Base-by-base conservation (phyloP, 2,113 vertebrate genomes). In the Bucco capensis region DNA sequence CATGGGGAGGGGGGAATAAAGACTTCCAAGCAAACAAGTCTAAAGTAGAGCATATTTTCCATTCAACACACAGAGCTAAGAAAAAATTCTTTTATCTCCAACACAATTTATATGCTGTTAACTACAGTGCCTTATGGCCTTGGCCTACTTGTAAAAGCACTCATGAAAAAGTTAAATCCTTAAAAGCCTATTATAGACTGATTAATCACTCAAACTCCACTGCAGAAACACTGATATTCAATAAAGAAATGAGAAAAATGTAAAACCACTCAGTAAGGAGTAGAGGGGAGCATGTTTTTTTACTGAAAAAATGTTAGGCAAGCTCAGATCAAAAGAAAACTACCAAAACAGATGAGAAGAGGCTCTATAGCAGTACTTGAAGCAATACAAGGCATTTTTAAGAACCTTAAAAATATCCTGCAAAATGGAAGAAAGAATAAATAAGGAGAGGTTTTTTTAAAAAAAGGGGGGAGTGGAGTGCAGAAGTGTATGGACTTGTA, bases 401-500 rank as follows among this genome's bases (percentile, higher is more conserved):
- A 14, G 7, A 84, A 75, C 16, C 30, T 71, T 56, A 14, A 81
- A 57, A 61, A 33, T 28, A 28, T 57, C 13, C 19, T 24, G 10
- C 5, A 4, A 84, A 78, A 37, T 12, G 3, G 17, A 54, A 64
- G 76, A 46, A 21, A 44, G 3, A 19, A 40, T 40, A 81, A 87
- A 31, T 25, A 30, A 50, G 47, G 8, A 46, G 8, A 35, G 7
- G 56, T 42, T 15, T 51, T 14, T 9, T 62, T 58, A 35, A 66
- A 37, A 28, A 2, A n/a, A n/a, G n/a, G n/a, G n/a, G n/a, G n/a
- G n/a, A n/a, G n/a, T n/a, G n/a, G n/a, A n/a, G n/a, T n/a, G n/a
- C n/a, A 0, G 14, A 21, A 37, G 11, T 30, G 27, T 6, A 69
- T 0, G 0, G 30, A 62, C 19, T 21, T 79, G 19, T 19, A 67